Percentiles rank a stretch among this genome's conserved stretches.
phyloP scores from a whole-genome alignment of 2,113 vertebrate genomes.

The Tupaia tana region DNA sequence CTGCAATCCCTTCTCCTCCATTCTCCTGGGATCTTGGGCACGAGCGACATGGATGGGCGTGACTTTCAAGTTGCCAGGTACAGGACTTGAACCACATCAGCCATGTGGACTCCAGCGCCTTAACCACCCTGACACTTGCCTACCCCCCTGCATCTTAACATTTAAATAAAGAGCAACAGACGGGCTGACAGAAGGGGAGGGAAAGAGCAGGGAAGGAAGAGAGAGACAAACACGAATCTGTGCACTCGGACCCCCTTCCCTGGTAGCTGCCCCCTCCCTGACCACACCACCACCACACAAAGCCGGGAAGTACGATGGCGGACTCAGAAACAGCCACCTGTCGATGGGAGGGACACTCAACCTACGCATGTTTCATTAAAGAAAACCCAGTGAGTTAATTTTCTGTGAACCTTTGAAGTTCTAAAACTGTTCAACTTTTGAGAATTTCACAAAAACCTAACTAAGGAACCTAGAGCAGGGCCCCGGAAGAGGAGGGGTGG shows the following conservation, averaged over 20 bases:
- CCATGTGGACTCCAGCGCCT: too few species aligned
- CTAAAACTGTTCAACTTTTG: neutral
- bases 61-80: too few species aligned
- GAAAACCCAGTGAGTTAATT: neutral
- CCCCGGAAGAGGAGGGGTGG: too few species aligned
- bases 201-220: neutral
- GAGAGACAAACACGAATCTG: too few species aligned
- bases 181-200: neutral
- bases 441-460: neutral
- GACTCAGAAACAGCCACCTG: neutral
- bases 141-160: neutral
- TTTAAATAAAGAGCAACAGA: neutral
- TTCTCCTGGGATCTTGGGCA: too few species aligned
- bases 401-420: neutral
- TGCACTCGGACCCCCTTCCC: neutral
- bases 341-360: neutral
- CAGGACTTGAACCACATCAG: too few species aligned
- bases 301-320: neutral
- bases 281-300: neutral
- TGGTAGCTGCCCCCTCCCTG: neutral
- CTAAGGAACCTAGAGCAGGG: neutral
- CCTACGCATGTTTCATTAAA: neutral
- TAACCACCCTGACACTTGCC: too few species aligned
- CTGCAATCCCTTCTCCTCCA: too few species aligned
- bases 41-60: too few species aligned